Evolutionary conservation across 2,113 vertebrate genomes (phyloP).

Genomic region (Arenaria interpres): DNA sequence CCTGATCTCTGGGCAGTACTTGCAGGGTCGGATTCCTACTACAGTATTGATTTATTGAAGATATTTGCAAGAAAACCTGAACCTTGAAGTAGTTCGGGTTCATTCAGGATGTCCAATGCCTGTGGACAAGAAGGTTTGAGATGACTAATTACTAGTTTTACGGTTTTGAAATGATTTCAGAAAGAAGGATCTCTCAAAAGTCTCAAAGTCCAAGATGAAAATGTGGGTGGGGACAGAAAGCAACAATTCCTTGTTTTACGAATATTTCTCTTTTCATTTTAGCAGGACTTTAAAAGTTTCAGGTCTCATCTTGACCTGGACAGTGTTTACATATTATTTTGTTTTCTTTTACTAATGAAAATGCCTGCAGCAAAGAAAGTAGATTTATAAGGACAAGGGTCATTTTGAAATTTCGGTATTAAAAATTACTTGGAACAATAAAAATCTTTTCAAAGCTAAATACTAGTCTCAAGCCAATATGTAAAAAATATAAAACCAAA

Average conservation of each 20-base stretch:
- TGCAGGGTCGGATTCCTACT: not conserved
- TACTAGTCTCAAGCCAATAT: not conserved
- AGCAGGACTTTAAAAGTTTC: not conserved
- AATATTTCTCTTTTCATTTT: not conserved
- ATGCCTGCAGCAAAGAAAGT: not conserved
- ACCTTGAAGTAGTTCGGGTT: not conserved
- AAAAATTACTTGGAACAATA: not conserved
- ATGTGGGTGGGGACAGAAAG: not conserved
- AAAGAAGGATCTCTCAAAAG: not conserved
- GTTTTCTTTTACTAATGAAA: not conserved
- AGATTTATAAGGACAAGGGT: not conserved
- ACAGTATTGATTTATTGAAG: not conserved
- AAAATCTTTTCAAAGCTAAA: not conserved
- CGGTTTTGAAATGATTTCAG: not conserved
- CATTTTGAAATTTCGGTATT: not conserved
- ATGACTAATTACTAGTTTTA: not conserved
- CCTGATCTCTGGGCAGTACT: not conserved
- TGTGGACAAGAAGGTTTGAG: not conserved
- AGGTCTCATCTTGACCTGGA: not conserved
- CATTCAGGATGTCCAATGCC: not conserved
- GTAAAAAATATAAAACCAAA: not conserved
- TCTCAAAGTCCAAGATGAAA: not conserved
- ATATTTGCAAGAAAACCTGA: not conserved
- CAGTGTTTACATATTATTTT: not conserved
- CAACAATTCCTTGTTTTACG: not conserved